Conservation (phyloP, 2,888 invertebrate species). For the Noctua janthina region DNA sequence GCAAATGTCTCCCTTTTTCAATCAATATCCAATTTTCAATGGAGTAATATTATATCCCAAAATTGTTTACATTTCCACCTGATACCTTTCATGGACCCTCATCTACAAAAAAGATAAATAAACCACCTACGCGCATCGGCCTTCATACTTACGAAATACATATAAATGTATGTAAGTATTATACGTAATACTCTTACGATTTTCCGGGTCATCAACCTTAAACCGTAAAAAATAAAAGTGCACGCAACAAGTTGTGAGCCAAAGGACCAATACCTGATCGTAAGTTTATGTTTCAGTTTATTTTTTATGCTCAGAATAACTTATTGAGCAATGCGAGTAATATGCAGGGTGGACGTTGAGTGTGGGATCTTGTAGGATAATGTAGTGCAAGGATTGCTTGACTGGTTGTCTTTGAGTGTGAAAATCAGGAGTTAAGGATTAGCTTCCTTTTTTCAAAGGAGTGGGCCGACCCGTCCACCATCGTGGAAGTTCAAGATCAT, state of each 20-base stretch:
- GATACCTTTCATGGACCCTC: background rate
- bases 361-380: background rate
- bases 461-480: background rate
- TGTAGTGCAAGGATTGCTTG: background rate
- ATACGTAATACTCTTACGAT: slow-evolving; percentile 44
- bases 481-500: background rate
- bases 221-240: slow-evolving; percentile 42
- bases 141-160: slow-evolving; percentile 22
- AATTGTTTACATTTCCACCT: slow-evolving; percentile 34
- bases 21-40: slow-evolving; percentile 45
- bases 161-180: slow-evolving; percentile 10
- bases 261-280: slow-evolving; percentile 26
- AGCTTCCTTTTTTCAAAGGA: background rate
- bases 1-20: slow-evolving; percentile 16
- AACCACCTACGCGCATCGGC: slow-evolving; percentile 20
- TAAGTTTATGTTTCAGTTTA: slow-evolving; percentile 19
- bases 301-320: slow-evolving; percentile 36
- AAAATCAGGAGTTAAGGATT: background rate
- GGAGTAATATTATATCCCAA: slow-evolving; percentile 14
- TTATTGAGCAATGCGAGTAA: slow-evolving; percentile 37
- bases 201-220: slow-evolving; percentile 68
- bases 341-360: background rate
- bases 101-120: slow-evolving; percentile 34
- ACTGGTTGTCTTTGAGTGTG: background rate
- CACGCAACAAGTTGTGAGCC: slow-evolving; percentile 31